These are phyloP conservation scores for Pristis pectinata DNA, from an alignment of 2,797 vertebrate genomes.

Conservation along the genomic window DNA sequence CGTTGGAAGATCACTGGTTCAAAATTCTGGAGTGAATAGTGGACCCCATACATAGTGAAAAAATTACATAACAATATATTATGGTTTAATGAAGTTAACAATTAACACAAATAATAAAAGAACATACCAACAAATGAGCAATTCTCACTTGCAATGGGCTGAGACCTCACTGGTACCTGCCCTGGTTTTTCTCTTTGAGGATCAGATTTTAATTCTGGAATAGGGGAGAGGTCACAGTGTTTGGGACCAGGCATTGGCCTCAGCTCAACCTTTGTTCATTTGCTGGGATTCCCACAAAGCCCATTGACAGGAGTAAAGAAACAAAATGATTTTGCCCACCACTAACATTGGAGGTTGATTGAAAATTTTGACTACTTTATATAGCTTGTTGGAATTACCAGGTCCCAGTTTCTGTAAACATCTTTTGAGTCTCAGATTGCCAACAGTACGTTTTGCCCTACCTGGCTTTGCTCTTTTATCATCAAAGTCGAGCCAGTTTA, in stretches of 20 bases:
- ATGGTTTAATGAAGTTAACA: background rate
- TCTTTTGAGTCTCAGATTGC: slow-evolving; percentile 13
- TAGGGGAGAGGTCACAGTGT: background rate
- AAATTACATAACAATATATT: background rate
- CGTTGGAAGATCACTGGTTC: background rate
- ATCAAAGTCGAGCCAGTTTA: slow-evolving; percentile 1
- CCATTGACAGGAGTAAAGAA: background rate
- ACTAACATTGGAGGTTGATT: background rate
- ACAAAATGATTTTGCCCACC: background rate
- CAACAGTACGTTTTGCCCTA: background rate
- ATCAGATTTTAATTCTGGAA: background rate
- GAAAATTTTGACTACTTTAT: background rate
- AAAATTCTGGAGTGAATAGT: background rate
- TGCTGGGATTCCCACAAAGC: slow-evolving; percentile 10
- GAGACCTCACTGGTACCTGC: background rate
- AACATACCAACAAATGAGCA: background rate
- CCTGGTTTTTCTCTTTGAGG: background rate
- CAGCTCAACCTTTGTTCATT: background rate
- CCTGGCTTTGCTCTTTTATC: background rate
- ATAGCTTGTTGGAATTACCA: background rate
- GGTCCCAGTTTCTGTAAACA: background rate
- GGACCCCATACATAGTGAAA: background rate
- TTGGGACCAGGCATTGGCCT: background rate
- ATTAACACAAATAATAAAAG: background rate
- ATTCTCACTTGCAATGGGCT: background rate